Evolutionary conservation across 2,113 vertebrate genomes (phyloP), one percentile per base, ranked within the genome.

Genomic region (Psettodes erumei): DNA sequence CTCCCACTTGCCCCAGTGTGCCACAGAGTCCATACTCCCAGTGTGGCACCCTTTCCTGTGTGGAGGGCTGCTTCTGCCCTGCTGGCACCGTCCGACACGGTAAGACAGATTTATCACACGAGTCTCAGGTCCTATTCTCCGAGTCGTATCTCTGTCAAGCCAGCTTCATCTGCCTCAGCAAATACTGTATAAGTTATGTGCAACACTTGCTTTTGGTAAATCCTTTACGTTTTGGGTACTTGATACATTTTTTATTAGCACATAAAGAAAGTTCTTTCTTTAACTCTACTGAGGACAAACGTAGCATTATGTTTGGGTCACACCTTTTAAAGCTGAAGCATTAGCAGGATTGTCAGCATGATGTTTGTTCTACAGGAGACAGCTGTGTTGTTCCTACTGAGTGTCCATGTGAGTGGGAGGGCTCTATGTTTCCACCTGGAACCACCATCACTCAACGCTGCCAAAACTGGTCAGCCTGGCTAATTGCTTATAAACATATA

Each of bases 21-120:
- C n/a, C 50, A 10, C 76, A 78, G 8, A 91, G 84, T 58, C 78
- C 86, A 0, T 81, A 93, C 0, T 91, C 94, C 32, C 91, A 87
- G 67, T 97, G 96, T 51, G 83, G 45, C 0, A 54, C 77, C 1
- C 53, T 95, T 0, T 85, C 93, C 50, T 97, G 96, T 37, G 91
- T 96, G 70, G 96, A 97, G 74, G 97, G 96, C 42, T 98, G 96
- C 82, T 98, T 98, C 92, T 97, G 96, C 50, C 95, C 96, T 0
- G 8, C 83, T 0, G 95, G 95, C 21, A 94, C 85, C 0, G 88
- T 97, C 30, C 88, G 79, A 55, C 92, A 96, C 0, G 93, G 97
- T 97, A 62, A 87, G 88, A 35, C 15, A 21, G n/a, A n/a, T n/a
- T n/a, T n/a, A n/a, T n/a, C n/a, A n/a, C n/a, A n/a, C n/a, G n/a